Evolutionary conservation across 92 coral and sea anemone genomes (phyloP), one percentile per base, ranked within the genome.

Genomic region (Muricea muricata): DNA sequence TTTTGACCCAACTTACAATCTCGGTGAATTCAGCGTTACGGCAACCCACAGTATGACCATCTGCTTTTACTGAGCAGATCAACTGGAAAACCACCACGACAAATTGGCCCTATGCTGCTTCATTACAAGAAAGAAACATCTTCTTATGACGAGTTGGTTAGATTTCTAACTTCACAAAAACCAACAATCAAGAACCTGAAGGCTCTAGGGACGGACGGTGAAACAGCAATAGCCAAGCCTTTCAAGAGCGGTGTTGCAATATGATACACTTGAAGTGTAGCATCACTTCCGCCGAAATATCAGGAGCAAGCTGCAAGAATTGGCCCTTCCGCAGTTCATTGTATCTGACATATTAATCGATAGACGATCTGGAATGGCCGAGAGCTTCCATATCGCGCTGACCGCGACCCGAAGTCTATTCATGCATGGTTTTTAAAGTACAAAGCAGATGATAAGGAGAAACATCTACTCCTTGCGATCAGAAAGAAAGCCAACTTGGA

Each of bases 91-190:
- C 82, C 84, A 21, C 87, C 91, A 1, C 77, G 73, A 4, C 58
- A 81, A 82, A 35, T 81, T 14, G 91, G 87, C 14, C 83, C 91
- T 3, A 46, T 87, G 39, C 13, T 87, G 73, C 42, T 87, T 47
- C 91, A 82, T 47, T 87, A 87, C 31, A 81, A 73, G 41, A 87
- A 87, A 61, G 88, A 88, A 41, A 74, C 21, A 48, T n/a, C 35
- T 18, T 40, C 87, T 21, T 87, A 73, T 50, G 21, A 80, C 17
- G 65, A 56, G 17, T 25, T 56, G 65, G 65, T 3, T 56, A 20
- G 65, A 56, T 56, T 56, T 20, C 6, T 56, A 4, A 56, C 65
- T 6, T 6, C 65, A 18, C 6, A 13, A 56, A 18, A 37, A 23
- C 72, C 72, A 65, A 37, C 72, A 11, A 6, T 29, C 12, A 6